A percentile compares a stretch with the other conserved stretches of the same genome.
These are phyloP conservation scores for Zaprionus nigranus DNA, from an alignment of 1,140 invertebrate species.

Conservation along the genomic window DNA sequence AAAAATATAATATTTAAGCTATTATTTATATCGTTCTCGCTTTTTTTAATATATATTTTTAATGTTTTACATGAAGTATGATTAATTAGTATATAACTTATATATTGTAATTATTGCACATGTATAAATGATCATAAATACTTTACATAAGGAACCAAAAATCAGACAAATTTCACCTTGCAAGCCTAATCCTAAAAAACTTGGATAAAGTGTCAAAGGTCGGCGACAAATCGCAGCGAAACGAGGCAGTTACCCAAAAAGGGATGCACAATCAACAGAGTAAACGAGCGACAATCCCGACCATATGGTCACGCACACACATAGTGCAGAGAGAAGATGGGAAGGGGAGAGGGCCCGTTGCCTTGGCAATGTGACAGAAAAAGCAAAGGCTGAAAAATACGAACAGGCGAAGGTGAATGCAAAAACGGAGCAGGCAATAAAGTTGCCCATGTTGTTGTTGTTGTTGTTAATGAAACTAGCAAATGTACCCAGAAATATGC, in stretches of 20 bases:
- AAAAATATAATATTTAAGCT: no score
- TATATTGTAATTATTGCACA: no score
- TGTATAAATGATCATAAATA: no score
- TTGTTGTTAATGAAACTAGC: constrained; percentile 53
- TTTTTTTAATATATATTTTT: no score
- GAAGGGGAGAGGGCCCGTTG: constrained; percentile 38
- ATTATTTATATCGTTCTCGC: no score
- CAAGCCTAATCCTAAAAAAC: background rate
- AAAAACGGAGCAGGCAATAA: constrained; percentile 39
- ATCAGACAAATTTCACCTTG: background rate
- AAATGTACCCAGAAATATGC: constrained; percentile 1
- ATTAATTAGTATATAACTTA: no score
- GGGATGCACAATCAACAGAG: constrained; percentile 19
- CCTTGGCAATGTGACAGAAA: constrained; percentile 79
- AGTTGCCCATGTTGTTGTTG: constrained; percentile 35
- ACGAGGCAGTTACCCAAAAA: constrained; percentile 7
- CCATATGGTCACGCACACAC: constrained; percentile 53
- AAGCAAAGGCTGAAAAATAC: constrained; percentile 59
- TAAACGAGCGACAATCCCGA: constrained; percentile 40
- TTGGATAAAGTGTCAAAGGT: constrained; percentile 31
- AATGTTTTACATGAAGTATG: no score
- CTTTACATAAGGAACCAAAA: no score
- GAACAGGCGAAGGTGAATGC: constrained; percentile 41
- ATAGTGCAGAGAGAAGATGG: background rate
- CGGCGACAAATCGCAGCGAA: constrained; percentile 22